phyloP scores from a whole-genome alignment of 2,113 vertebrate species.

The Clarias macrocephalus region DNA sequence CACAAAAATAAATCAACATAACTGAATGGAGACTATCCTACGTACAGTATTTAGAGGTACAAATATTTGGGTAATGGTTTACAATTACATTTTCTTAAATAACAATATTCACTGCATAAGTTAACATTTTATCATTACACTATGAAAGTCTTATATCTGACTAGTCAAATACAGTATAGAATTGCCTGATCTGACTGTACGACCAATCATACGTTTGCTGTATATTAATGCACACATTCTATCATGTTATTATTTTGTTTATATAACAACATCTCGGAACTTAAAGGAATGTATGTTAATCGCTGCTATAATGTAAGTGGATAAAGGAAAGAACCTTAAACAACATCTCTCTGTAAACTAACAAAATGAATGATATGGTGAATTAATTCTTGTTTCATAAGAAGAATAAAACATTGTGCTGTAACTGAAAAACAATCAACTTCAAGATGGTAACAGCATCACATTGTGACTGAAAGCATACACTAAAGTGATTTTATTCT shows the following conservation, averaged over 20 bases:
- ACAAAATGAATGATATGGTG: background rate
- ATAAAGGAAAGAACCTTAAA: background rate
- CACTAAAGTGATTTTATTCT: background rate
- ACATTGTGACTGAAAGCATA: background rate
- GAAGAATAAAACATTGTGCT: background rate
- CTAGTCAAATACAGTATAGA: background rate
- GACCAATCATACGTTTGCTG: background rate
- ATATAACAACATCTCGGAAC: background rate
- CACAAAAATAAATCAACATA: slow-evolving; percentile 17
- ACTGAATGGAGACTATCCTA: background rate
- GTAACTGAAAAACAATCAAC: background rate
- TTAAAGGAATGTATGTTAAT: background rate
- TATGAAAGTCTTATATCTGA: background rate
- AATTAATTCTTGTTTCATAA: background rate
- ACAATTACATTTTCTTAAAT: background rate
- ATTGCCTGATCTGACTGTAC: background rate
- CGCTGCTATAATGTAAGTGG: background rate
- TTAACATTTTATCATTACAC: background rate
- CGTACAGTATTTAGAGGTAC: too few species aligned
- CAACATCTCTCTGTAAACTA: background rate
- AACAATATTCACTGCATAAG: background rate
- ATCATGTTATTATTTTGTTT: background rate
- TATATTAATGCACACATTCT: background rate
- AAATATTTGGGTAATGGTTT: background rate
- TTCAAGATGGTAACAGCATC: background rate